Evolutionary conservation across 2,888 invertebrate genomes (phyloP).

Genomic region (Pycnomerus fuliginosus): DNA sequence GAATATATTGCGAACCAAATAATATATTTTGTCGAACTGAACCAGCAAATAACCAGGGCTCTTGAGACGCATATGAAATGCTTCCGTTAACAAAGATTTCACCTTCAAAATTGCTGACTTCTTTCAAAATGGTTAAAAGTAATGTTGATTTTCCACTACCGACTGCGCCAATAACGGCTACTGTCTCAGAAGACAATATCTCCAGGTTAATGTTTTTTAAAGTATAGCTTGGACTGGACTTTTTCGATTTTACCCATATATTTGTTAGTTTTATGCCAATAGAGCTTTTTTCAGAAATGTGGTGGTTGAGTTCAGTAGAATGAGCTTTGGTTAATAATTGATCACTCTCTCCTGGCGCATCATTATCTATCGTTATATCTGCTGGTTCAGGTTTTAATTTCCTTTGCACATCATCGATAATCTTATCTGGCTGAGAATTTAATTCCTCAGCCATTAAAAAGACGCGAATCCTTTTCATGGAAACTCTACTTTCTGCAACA

Average conservation of each 20-base stretch:
- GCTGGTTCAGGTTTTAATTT: no score
- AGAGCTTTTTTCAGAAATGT: no score
- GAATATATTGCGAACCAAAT: slow-evolving; percentile 47
- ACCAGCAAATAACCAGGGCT: slow-evolving; percentile 27
- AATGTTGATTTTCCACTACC: slow-evolving; percentile 28
- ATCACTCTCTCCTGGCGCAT: not conserved
- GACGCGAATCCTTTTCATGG: slow-evolving; percentile 55
- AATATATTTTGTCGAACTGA: slow-evolving; percentile 24
- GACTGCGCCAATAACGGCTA: slow-evolving; percentile 31
- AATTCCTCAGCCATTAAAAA: slow-evolving; percentile 53
- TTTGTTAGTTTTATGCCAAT: slow-evolving; percentile 58
- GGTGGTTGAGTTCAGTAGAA: slow-evolving; percentile 56
- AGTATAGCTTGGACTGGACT: not conserved
- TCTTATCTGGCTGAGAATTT: no score
- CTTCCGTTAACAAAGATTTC: slow-evolving; percentile 12
- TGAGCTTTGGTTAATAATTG: slow-evolving; percentile 2
- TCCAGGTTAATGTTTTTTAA: slow-evolving; percentile 8
- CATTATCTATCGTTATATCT: not conserved
- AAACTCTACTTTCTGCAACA: slow-evolving; percentile 62
- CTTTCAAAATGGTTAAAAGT: slow-evolving; percentile 21
- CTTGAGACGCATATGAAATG: slow-evolving; percentile 24
- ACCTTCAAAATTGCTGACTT: slow-evolving; percentile 8
- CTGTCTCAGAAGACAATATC: not conserved
- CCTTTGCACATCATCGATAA: no score
- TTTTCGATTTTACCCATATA: slow-evolving; percentile 5